Evolutionary conservation across 2,797 vertebrate genomes (phyloP).

Genomic region (Melanotaenia pygmaea): DNA sequence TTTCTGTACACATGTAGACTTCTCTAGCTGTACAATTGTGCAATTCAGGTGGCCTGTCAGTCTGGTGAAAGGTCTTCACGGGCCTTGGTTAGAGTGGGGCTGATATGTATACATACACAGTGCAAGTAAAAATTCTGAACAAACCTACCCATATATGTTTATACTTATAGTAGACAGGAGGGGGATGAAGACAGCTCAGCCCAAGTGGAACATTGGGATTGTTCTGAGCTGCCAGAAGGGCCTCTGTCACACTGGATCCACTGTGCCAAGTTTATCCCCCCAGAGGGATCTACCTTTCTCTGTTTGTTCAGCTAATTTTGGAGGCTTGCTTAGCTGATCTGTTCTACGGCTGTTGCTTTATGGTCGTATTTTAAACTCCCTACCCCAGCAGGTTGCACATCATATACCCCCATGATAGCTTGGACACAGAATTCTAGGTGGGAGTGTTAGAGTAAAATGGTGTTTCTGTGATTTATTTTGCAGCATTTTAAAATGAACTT

Average conservation of each 20-base stretch:
- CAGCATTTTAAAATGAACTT: constrained; percentile 11
- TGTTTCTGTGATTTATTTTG: not conserved
- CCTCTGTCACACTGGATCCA: constrained; percentile 70
- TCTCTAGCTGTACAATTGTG: constrained; percentile 74
- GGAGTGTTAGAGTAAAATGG: constrained; percentile 6
- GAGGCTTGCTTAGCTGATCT: constrained; percentile 66
- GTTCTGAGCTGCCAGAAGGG: constrained; percentile 70
- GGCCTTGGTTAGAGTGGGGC: constrained; percentile 70
- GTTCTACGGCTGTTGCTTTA: constrained; percentile 64
- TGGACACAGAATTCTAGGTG: not conserved
- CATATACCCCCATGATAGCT: constrained; percentile 29
- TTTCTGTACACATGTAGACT: constrained; percentile 78
- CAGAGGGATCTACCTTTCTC: constrained; percentile 70
- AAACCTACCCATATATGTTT: constrained; percentile 1
- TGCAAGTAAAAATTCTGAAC: not conserved
- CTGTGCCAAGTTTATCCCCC: constrained; percentile 70
- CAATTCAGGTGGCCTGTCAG: constrained; percentile 80
- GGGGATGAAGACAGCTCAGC: constrained; percentile 76
- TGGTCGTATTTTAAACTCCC: constrained; percentile 60
- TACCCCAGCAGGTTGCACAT: constrained; percentile 34
- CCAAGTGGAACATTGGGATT: constrained; percentile 78
- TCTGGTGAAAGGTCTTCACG: constrained; percentile 74
- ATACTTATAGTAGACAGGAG: constrained; percentile 41
- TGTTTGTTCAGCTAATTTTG: constrained; percentile 80
- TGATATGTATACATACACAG: constrained; percentile 60